Conservation (phyloP, 2,113 vertebrate species). For the human (Homo sapiens) region DNA sequence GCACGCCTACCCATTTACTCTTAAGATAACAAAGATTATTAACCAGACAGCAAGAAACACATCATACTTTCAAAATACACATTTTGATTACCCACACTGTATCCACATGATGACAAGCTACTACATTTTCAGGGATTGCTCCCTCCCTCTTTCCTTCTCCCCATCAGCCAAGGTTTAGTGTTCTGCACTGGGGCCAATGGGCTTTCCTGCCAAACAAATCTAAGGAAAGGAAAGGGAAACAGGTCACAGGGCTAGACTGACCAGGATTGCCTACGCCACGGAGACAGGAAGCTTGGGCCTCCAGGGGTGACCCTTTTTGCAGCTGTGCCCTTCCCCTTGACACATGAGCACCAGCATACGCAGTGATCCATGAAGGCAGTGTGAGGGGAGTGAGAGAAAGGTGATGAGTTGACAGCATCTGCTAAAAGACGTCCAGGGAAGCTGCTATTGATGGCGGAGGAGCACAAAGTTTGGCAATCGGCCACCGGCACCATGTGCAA, state of each 20-base stretch:
- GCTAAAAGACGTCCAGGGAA: constrained; percentile 79
- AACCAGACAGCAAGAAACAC: constrained; percentile 5
- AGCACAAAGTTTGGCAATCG: constrained; percentile 65
- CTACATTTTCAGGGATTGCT: background rate
- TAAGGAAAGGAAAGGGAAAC: constrained; percentile 64
- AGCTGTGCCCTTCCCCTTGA: constrained; percentile 79
- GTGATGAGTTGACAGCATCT: constrained; percentile 83
- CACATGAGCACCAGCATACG: constrained; percentile 56
- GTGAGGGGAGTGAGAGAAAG: constrained; percentile 77
- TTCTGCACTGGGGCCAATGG: constrained; percentile 60
- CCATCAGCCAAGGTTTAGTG: background rate
- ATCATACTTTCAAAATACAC: background rate
- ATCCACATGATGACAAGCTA: background rate
- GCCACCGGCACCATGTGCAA: constrained; percentile 59
- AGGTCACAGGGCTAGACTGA: constrained; percentile 71
- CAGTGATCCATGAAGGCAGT: constrained; percentile 82
- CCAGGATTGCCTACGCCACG: constrained; percentile 60
- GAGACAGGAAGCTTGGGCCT: constrained; percentile 73
- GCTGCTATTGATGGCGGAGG: constrained; percentile 68
- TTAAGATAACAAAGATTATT: background rate
- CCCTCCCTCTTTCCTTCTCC: background rate
- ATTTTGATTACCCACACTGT: background rate
- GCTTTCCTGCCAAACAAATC: constrained; percentile 68
- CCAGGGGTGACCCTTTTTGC: constrained; percentile 71
- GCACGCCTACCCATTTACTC: background rate